Percentiles rank a stretch among this genome's conserved stretches.
These are phyloP conservation scores for Spinus olivaceus DNA, from an alignment of 2,797 vertebrate species.

Conservation along the genomic window DNA sequence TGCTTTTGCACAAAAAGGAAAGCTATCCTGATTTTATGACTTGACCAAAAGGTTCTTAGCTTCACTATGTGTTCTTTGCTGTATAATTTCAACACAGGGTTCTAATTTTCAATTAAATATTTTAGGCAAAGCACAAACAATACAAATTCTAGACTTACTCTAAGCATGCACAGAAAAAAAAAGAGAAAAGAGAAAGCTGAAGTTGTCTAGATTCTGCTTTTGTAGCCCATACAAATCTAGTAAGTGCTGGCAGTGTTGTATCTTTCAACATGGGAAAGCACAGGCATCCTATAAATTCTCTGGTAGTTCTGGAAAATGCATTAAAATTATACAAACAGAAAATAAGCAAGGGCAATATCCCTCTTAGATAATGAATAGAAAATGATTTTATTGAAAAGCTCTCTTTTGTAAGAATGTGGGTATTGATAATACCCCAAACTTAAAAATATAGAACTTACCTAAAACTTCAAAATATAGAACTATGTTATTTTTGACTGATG, in stretches of 20 bases:
- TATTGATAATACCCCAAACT: neutral
- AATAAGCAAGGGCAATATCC: neutral
- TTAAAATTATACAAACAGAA: neutral
- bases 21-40: neutral
- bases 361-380: neutral
- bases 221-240: neutral
- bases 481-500: neutral
- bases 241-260: neutral
- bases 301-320: neutral
- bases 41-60: neutral
- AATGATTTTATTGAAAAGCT: neutral
- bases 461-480: neutral
- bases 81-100: accelerated
- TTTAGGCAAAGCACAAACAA: neutral
- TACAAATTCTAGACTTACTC: neutral
- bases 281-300: neutral
- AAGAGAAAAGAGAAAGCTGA: neutral
- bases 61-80: neutral
- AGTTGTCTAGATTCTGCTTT: neutral
- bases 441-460: neutral
- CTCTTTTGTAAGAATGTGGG: neutral
- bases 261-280: neutral
- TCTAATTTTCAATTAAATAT: neutral
- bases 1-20: neutral
- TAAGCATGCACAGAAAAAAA: neutral